These are phyloP conservation scores for Equus quagga DNA, from an alignment of 2,113 vertebrate species.

Conservation along the genomic window DNA sequence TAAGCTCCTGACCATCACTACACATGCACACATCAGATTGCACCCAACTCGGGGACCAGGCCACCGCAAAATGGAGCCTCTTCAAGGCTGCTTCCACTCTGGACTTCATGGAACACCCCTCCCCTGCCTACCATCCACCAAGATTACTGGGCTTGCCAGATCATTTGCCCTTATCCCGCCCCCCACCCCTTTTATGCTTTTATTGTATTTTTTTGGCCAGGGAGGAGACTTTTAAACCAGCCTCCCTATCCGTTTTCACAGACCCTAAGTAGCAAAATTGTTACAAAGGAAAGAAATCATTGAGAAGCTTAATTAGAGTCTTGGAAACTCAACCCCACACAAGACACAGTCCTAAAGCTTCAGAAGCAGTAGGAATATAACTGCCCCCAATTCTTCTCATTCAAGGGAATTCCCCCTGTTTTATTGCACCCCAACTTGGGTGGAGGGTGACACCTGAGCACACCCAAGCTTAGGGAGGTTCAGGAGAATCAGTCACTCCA, in stretches of 20 bases:
- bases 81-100: not conserved
- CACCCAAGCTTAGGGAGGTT: not conserved
- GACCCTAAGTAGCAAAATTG: not conserved
- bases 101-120: not conserved
- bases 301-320: not conserved
- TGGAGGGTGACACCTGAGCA: not conserved
- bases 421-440: not conserved
- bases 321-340: not conserved
- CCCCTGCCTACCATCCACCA: not conserved
- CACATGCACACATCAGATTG: not conserved
- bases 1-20: not conserved
- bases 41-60: not conserved
- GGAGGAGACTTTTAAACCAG: not conserved
- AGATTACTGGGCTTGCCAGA: not conserved
- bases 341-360: not conserved
- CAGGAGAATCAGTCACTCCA: not conserved
- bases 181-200: not conserved
- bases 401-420: not conserved
- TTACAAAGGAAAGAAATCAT: not conserved
- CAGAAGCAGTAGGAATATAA: not conserved
- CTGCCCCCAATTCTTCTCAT: not conserved
- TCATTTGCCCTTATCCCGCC: not conserved
- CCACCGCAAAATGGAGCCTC: not conserved
- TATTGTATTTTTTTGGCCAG: not conserved
- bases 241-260: not conserved